Percentiles rank a stretch among this genome's conserved stretches.
Evolutionary conservation across 1,140 invertebrate species (phyloP).

Genomic region (Radopholus similis): DNA sequence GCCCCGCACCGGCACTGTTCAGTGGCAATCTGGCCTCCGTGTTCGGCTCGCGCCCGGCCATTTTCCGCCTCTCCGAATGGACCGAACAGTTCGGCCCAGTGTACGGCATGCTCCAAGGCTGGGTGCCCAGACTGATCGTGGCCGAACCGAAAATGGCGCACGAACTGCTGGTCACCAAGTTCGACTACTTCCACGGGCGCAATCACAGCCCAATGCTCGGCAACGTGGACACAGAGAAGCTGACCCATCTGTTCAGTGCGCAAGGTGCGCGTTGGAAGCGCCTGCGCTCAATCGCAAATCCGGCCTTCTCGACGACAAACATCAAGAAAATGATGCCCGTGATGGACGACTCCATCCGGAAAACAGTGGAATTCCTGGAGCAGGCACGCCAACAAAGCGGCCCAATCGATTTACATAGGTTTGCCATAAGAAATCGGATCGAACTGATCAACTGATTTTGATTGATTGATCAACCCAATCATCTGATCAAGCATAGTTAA

Average conservation of each 20-base stretch:
- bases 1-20: conserved; percentile 60
- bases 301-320: conserved; percentile 62
- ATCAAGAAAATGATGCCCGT: conserved; percentile 58
- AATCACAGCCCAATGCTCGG: conserved; percentile 21
- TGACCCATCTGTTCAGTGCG: conserved; percentile 45
- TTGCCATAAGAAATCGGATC: too few relatives aligned
- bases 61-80: conserved; percentile 57
- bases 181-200: conserved; percentile 61
- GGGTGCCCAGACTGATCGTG: conserved; percentile 61
- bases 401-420: conserved; percentile 33
- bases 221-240: conserved; percentile 23
- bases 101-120: conserved; percentile 58
- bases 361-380: conserved; percentile 41
- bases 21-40: conserved; percentile 60
- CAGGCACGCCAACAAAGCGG: conserved; percentile 12
- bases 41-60: conserved; percentile 27
- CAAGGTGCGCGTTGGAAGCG: conserved; percentile 61
- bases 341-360: conserved; percentile 44
- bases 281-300: conserved; percentile 61
- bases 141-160: conserved; percentile 61
- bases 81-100: conserved; percentile 61
- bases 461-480: too few relatives aligned
- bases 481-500: too few relatives aligned
- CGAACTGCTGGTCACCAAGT: conserved; percentile 63
- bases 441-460: too few relatives aligned